These are phyloP conservation scores for Bolinopsis microptera DNA, from an alignment of 37 sponge, comb jelly and placozoan genomes.

Conservation along the genomic window DNA sequence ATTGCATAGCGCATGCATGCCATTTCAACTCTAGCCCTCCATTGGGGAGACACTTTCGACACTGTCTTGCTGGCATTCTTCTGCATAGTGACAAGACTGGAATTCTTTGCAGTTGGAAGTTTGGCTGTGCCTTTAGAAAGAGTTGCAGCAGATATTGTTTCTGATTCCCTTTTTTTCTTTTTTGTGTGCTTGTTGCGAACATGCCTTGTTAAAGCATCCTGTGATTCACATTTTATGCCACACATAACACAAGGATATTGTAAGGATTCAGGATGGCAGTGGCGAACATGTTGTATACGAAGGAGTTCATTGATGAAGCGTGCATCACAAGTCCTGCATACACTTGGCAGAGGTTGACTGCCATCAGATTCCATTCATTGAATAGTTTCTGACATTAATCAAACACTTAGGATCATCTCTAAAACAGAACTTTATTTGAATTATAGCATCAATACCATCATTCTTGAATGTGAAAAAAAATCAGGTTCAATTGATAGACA, in stretches of 20 bases:
- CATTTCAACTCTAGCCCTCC: background rate
- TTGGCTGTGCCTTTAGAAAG: no score
- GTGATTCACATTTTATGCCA: conserved; percentile 27
- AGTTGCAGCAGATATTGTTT: background rate
- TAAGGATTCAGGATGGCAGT: background rate
- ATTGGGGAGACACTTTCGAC: background rate
- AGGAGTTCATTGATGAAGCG: conserved; percentile 13
- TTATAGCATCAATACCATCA: no score
- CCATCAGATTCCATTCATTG: background rate
- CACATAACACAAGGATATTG: background rate
- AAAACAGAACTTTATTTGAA: no score
- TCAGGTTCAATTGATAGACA: no score
- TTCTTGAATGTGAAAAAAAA: no score
- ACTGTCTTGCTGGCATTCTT: background rate
- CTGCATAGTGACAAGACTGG: background rate
- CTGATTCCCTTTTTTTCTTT: background rate
- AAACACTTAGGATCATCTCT: background rate
- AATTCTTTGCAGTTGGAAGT: no score
- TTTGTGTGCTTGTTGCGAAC: background rate
- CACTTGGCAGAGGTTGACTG: background rate
- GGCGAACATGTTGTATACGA: conserved; percentile 13
- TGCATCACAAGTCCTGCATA: background rate
- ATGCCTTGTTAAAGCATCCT: background rate
- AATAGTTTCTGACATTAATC: background rate
- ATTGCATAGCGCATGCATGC: conserved; percentile 40